A percentile compares a stretch with the other conserved stretches of the same genome.
Evolutionary conservation across 2,888 invertebrate species (phyloP).

Genomic region (Dione juno): DNA sequence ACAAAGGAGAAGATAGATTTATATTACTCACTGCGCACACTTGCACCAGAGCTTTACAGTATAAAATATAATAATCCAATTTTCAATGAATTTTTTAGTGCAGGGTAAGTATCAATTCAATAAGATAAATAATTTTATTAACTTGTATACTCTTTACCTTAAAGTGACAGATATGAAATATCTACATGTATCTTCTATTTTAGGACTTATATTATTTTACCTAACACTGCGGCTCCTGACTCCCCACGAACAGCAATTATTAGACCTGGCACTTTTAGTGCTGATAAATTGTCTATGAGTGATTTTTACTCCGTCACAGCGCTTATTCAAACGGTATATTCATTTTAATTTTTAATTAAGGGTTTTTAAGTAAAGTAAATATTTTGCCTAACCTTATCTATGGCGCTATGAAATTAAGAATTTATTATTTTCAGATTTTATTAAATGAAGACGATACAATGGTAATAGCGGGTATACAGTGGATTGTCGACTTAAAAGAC

Average conservation of each 20-base stretch:
- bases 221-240: conserved; percentile 58
- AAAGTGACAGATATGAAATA: neutral
- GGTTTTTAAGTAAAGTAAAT: neutral
- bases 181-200: conserved; percentile 19
- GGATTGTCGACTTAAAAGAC: conserved; percentile 78
- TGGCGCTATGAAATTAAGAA: neutral
- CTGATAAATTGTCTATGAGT: conserved; percentile 63
- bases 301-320: conserved; percentile 58
- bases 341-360: neutral
- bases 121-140: neutral
- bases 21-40: conserved; percentile 77
- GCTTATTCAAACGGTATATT: conserved; percentile 57
- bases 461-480: conserved; percentile 70
- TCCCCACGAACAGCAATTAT: conserved; percentile 78
- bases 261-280: conserved; percentile 76
- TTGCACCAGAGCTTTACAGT: conserved; percentile 73
- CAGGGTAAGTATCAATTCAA: conserved; percentile 43
- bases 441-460: conserved; percentile 80
- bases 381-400: neutral
- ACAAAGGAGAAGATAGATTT: conserved; percentile 84
- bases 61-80: conserved; percentile 48
- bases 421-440: conserved; percentile 58
- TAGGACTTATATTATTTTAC: conserved; percentile 54
- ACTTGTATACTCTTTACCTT: neutral
- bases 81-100: conserved; percentile 49